Percentiles rank a stretch among this genome's conserved stretches.
phyloP scores from a whole-genome alignment of 2,888 invertebrate species.

The Macaria notata region DNA sequence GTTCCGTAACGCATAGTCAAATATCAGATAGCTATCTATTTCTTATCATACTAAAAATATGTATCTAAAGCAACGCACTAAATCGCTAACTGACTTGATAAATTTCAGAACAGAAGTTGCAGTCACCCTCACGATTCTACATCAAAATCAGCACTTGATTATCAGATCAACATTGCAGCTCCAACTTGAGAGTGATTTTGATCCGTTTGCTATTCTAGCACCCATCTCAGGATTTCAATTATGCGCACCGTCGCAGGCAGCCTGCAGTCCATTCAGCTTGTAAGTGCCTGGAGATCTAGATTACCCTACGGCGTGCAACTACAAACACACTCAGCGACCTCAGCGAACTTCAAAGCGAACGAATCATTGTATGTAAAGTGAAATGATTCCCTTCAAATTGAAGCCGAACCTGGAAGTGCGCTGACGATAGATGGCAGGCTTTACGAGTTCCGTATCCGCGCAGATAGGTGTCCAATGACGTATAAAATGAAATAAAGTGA shows the following conservation, averaged over 20 bases:
- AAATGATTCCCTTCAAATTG: slow-evolving; percentile 35
- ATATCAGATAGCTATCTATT: too few relatives aligned
- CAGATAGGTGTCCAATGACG: slow-evolving; percentile 41
- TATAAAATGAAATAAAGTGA: slow-evolving; percentile 41
- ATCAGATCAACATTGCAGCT: too few relatives aligned
- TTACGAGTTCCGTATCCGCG: slow-evolving; percentile 42
- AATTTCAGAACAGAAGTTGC: too few relatives aligned
- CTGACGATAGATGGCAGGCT: slow-evolving; percentile 38
- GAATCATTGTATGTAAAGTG: slow-evolving; percentile 27
- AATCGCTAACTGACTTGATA: too few relatives aligned
- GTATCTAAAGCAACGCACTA: too few relatives aligned
- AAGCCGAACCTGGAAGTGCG: slow-evolving; percentile 36
- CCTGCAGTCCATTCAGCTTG: slow-evolving; percentile 23
- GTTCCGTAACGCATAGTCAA: too few relatives aligned
- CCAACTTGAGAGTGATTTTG: slow-evolving; percentile 5
- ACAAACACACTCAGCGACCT: slow-evolving; percentile 20
- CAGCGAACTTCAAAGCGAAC: slow-evolving; percentile 24
- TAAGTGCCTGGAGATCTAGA: slow-evolving; percentile 25
- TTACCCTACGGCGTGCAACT: slow-evolving; percentile 24
- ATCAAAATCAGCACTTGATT: too few relatives aligned
- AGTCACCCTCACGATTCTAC: too few relatives aligned
- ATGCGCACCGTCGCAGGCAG: slow-evolving; percentile 28
- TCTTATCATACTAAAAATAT: too few relatives aligned
- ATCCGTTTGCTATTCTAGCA: slow-evolving; percentile 23
- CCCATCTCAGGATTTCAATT: slow-evolving; percentile 31